Base-by-base conservation (phyloP, 2,888 invertebrate species). In the Agelastica alni region DNA sequence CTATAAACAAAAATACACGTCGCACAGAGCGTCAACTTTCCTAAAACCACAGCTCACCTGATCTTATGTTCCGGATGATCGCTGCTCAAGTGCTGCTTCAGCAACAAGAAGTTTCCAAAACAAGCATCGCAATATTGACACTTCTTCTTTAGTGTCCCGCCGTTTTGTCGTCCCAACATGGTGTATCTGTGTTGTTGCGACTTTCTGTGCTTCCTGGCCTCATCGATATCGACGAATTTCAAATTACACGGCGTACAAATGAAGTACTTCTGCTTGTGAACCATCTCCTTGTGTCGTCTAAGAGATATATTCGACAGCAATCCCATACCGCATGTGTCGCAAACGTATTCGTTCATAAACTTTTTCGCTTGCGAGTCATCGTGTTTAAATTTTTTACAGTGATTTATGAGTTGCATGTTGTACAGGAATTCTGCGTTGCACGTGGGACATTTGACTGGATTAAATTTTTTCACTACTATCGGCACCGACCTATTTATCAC, bases 401-500 rank as follows among this genome's bases (percentile, higher is more conserved):
- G 89, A 7, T 80, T 74, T 43, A 87, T 83, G 22, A 93, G 74
- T 71, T 91, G 88, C 6, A 88, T 79, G 60, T 92, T 93, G 68
- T 87, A 88, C 10, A 85, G 81, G 71, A 93, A 94, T 28, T 81
- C 78, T 67, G 83, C 79, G 6, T 73, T 72, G 71, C 94, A 95
- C 13, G 82, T 82, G 1, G 75, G 76, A 71, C 94, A 94, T 56
- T 78, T 75, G 3, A 89, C 72, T 0, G 81, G 78, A 1, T 81
- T 79, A 54, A 85, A 84, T 68, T 87, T 87, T 58, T 86, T 81
- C 53, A 92, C 87, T 20, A 87, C 83, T 42, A 91, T 87, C 1
- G 92, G 91, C 69, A 91, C 88, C 0, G 91, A 91, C 65, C 88
- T 81, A 70, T 91, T 91, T 59, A 92, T 86, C 10, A 86, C 87